phyloP scores from a whole-genome alignment of 1,140 invertebrate genomes.

The Alviniconcha marisindica region DNA sequence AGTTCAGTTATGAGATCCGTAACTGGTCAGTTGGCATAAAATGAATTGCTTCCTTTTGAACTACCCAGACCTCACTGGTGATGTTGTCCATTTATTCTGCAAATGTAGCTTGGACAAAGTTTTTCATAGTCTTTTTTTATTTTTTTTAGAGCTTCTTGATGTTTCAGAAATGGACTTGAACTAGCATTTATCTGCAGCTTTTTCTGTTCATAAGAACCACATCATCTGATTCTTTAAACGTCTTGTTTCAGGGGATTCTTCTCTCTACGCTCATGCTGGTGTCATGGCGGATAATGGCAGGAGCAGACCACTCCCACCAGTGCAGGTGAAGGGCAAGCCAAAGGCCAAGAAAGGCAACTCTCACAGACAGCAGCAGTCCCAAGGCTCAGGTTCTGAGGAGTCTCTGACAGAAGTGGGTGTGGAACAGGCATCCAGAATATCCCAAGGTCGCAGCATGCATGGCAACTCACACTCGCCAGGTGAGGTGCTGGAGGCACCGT shows the following conservation, averaged over 20 bases:
- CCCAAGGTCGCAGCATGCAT: conserved; percentile 34
- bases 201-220: background rate
- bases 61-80: too few relatives aligned
- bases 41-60: too few relatives aligned
- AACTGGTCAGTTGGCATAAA: too few relatives aligned
- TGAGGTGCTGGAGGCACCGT: background rate
- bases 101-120: too few relatives aligned
- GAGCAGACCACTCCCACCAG: background rate
- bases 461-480: background rate
- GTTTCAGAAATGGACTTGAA: too few relatives aligned
- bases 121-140: too few relatives aligned
- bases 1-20: too few relatives aligned
- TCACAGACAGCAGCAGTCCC: conserved; percentile 19
- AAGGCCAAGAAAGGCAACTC: conserved; percentile 24
- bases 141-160: too few relatives aligned
- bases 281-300: background rate
- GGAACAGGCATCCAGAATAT: background rate
- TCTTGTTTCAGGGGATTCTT: background rate
- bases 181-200: background rate
- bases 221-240: too few relatives aligned
- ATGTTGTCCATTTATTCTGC: too few relatives aligned
- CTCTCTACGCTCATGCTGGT: background rate
- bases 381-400: conserved; percentile 61
- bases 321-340: background rate
- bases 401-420: conserved; percentile 54